Evolutionary conservation across 2,797 vertebrate species (phyloP), one percentile per base, ranked within the genome.

Genomic region (Pempheris klunzingeri): DNA sequence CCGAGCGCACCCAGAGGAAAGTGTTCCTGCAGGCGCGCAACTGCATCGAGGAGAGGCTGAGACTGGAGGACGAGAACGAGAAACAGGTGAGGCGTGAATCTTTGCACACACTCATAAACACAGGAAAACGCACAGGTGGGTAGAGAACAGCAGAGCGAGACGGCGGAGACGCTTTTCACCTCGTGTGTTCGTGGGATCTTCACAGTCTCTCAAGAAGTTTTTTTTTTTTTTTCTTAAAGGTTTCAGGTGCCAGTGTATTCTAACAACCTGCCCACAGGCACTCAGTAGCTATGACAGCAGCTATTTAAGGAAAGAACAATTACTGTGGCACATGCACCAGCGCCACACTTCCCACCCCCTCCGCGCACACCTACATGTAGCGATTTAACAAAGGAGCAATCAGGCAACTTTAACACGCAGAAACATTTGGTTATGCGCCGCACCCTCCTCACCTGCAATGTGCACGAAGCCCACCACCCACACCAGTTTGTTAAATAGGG

Each of bases 61-160:
- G 93, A 49, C 94, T 99, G 92, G 98, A 99, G 87, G 97, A 99
- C 10, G 98, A 99, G 93, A 99, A 99, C 5, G 98, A 99, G 94
- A 99, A 99, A 84, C 98, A 99, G 98, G 98, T 98, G 89, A 94
- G 95, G 96, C 93, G 77, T 91, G 93, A 62, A 67, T 38, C 0
- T 24, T 28, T 32, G 49, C 26, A 26, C 15, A 39, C 18, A 43
- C 57, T 43, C 18, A 49, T 32, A 1, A 18, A 72, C 32, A 30
- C 34, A 22, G 6, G 34, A 4, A 39, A n/a, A 53, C 0, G 0
- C 57, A 54, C n/a, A 1, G 15, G 13, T 12, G 22, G 52, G 13
- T 3, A 22, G 28, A 36, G 50, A 46, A 61, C 26, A 36, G 26
- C 39, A 54, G 12, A 41, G 41, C 4, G 13, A 32, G n/a, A 67